phyloP scores from a whole-genome alignment of 2,797 vertebrate genomes.

The Coranthus polyacanthus region DNA sequence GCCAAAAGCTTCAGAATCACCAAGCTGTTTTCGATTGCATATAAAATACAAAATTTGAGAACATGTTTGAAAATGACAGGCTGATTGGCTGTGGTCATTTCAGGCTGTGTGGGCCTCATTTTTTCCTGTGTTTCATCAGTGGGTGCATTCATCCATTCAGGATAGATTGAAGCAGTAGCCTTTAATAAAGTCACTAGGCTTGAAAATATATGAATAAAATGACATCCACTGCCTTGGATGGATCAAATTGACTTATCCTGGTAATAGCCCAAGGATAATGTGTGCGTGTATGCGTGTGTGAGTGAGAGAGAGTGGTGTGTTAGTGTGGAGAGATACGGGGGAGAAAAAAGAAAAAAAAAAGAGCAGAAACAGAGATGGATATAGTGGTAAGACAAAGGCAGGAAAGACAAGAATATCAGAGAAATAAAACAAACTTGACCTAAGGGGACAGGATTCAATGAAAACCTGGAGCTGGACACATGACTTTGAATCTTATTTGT shows the following conservation, averaged over 20 bases:
- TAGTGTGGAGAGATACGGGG: conserved; percentile 34
- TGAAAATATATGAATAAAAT: conserved; percentile 86
- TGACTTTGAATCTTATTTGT: conserved; percentile 97
- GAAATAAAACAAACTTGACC: conserved; percentile 92
- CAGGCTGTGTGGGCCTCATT: conserved; percentile 77
- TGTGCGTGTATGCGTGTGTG: conserved; percentile 65
- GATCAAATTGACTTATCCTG: conserved; percentile 85
- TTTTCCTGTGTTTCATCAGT: conserved; percentile 81
- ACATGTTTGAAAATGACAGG: conserved; percentile 76
- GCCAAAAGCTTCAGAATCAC: conserved; percentile 68
- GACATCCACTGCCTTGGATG: conserved; percentile 82
- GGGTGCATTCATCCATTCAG: conserved; percentile 83
- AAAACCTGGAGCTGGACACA: conserved; percentile 91
- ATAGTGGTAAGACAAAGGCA: conserved; percentile 72
- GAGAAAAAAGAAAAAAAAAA: conserved; percentile 41
- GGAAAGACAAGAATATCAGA: conserved; percentile 85
- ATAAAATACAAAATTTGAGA: conserved; percentile 76
- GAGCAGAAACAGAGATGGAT: conserved; percentile 73
- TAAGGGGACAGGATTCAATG: conserved; percentile 91
- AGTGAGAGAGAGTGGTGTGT: conserved; percentile 45
- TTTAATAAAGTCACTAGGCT: conserved; percentile 84
- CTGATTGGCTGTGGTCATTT: conserved; percentile 82
- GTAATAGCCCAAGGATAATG: conserved; percentile 84
- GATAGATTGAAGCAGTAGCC: conserved; percentile 83
- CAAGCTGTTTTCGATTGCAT: conserved; percentile 78